Evolutionary conservation across 2,888 invertebrate species (phyloP).

Genomic region (Iselma pallidipennis): DNA sequence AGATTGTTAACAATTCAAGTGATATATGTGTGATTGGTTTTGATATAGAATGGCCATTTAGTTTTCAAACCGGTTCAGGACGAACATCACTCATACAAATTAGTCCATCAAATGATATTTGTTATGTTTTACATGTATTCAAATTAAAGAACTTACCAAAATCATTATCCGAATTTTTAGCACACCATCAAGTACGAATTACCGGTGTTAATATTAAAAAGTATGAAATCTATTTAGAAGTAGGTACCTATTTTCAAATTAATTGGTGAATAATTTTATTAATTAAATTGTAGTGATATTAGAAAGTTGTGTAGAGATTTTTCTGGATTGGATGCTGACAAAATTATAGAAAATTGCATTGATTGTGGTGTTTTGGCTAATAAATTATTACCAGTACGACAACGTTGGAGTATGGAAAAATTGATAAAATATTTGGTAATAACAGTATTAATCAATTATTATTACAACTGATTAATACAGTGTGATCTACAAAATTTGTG

Average conservation of each 20-base stretch:
- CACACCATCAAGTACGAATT: constrained; percentile 62
- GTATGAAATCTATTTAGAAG: constrained; percentile 46
- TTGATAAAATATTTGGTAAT: constrained; percentile 61
- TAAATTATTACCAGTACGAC: constrained; percentile 56
- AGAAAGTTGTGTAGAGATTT: constrained; percentile 67
- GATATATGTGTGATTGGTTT: constrained; percentile 62
- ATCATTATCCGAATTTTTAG: constrained; percentile 59
- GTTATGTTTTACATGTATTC: constrained; percentile 64
- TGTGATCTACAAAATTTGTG: too few species aligned
- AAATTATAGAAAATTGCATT: constrained; percentile 62
- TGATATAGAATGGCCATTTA: constrained; percentile 71
- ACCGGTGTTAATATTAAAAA: constrained; percentile 69
- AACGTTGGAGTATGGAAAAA: constrained; percentile 65
- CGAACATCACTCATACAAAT: constrained; percentile 67
- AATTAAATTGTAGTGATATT: constrained; percentile 60
- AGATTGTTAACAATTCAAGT: constrained; percentile 44
- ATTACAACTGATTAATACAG: too few species aligned
- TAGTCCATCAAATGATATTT: constrained; percentile 61
- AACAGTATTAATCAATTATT: too few species aligned
- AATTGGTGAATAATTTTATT: constrained; percentile 3
- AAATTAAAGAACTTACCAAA: constrained; percentile 62
- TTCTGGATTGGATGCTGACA: constrained; percentile 58
- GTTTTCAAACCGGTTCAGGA: constrained; percentile 62
- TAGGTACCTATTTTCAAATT: background rate
- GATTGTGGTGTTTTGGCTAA: constrained; percentile 65